Base-by-base conservation (phyloP, 2,888 invertebrate species). In the Rhamphomyia laevipes region DNA sequence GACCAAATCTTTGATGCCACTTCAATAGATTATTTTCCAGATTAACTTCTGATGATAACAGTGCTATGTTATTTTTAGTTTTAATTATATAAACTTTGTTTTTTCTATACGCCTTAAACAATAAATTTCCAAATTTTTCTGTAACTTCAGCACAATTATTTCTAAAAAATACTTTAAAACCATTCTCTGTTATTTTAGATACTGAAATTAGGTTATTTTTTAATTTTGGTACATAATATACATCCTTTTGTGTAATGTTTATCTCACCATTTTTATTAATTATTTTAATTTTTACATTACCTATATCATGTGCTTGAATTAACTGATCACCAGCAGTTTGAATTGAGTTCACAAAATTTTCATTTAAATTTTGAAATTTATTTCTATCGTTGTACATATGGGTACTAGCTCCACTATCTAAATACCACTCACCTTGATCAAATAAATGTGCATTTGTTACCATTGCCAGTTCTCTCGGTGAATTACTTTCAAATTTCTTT, bases 311-410 rank as follows among this genome's bases (percentile, higher is more conserved):
- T 18, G 48, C 27, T 31, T 45, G 37, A 10, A 44, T 17, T 7
- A 16, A 9, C 31, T 45, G 31, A 12, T 27, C 35, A 31, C 47
- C 45, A 23, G 48, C 51, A 11, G 48, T 48, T 30, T 48, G 40
- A 21, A 51, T 51, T 33, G 15, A 11, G 17, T 17, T 21, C 12
- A 9, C 17, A 37, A 43, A n/a, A 5, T 16, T n/a, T n/a, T 17
- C 31, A 40, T 30, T 6, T 41, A 38, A 46, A 21, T 46, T 16
- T 12, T 37, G 16, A 30, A 50, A 50, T 30, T 50, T 47, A 11
- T 15, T 48, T 23, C 43, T 48, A 16, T 48, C 43, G 30, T 48
- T 51, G 30, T 42, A 48, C 51, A 45, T 48, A 5, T 47, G 45
- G 17, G 44, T 38, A 41, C 47, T 47, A 4, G 47, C 47, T 13